phyloP scores from a whole-genome alignment of 2,888 invertebrate species.

The Meteorus colon region DNA sequence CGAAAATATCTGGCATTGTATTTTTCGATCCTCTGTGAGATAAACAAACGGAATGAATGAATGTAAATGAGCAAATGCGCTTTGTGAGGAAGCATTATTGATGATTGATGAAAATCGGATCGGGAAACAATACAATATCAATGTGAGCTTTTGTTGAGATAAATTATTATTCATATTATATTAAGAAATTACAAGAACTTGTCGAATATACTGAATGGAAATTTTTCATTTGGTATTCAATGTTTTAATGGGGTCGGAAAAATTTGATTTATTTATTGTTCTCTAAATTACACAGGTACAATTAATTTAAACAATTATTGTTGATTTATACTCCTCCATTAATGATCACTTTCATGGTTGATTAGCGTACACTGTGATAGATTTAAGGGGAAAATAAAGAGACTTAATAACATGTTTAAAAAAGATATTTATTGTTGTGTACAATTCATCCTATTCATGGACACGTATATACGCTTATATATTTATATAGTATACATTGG shows the following conservation, averaged over 20 bases:
- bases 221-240: neutral
- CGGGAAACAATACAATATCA: neutral
- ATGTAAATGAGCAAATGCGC: neutral
- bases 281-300: neutral
- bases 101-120: neutral
- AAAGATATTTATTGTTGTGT: conserved; percentile 36
- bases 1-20: conserved; percentile 6
- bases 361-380: conserved; percentile 5
- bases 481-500: neutral
- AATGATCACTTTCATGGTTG: neutral
- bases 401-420: conserved; percentile 33
- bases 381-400: conserved; percentile 22
- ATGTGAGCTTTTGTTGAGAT: conserved; percentile 1
- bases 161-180: conserved; percentile 16
- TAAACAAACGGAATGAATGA: neutral
- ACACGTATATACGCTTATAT: neutral
- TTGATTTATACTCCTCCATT: neutral
- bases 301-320: neutral
- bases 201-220: neutral
- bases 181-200: neutral
- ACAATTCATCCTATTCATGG: neutral
- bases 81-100: neutral
- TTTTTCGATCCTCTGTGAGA: conserved; percentile 3
- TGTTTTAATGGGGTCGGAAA: neutral
- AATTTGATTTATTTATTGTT: neutral